Percentiles rank a stretch among this genome's conserved stretches.
phyloP scores from a whole-genome alignment of 2,797 vertebrate genomes.

The Cossypha dichroa region DNA sequence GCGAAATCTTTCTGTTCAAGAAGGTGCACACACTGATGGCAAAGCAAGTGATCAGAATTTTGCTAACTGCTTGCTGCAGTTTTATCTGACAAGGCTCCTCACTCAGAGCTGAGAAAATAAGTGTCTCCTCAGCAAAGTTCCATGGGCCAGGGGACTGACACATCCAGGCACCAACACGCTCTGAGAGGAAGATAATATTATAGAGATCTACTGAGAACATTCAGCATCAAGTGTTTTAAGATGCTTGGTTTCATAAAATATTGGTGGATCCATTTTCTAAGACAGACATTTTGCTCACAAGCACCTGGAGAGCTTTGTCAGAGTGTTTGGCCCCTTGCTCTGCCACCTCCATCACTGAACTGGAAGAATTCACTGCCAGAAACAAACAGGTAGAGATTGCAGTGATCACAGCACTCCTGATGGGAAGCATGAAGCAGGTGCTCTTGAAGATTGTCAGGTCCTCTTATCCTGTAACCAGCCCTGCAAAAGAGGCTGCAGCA shows the following conservation, averaged over 20 bases:
- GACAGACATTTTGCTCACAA: rapidly evolving
- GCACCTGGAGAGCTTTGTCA: neutral
- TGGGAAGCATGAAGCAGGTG: neutral
- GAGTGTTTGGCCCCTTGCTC: rapidly evolving
- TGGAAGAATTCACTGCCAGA: neutral
- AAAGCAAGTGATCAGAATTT: neutral
- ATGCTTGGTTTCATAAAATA: neutral
- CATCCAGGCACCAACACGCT: neutral
- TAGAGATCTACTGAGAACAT: neutral
- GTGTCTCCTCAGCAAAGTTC: neutral
- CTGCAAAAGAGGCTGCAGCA: neutral
- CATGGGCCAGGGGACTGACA: rapidly evolving
- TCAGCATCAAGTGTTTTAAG: neutral
- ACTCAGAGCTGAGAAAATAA: neutral
- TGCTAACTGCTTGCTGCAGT: neutral
- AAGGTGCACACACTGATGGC: rapidly evolving
- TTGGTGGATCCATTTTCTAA: neutral
- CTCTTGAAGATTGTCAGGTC: neutral
- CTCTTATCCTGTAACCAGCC: neutral
- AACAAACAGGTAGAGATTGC: neutral
- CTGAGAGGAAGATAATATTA: neutral
- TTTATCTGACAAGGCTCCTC: neutral
- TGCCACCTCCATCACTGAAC: neutral
- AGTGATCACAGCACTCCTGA: neutral
- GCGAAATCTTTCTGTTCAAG: neutral